These are phyloP conservation scores for Xanthorhoe designata DNA, from an alignment of 2,888 invertebrate species.

Conservation along the genomic window DNA sequence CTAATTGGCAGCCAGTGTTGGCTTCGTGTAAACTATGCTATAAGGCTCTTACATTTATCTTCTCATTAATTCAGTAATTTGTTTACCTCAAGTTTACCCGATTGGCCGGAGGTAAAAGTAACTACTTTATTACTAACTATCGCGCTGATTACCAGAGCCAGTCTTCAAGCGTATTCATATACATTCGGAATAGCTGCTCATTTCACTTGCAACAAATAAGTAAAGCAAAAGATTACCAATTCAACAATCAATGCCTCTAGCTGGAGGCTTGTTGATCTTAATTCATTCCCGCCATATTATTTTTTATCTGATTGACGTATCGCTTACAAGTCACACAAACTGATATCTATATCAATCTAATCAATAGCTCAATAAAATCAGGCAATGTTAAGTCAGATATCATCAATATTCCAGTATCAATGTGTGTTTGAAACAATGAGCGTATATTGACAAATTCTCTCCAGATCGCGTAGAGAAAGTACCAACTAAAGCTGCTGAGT, in stretches of 20 bases:
- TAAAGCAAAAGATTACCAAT: conserved; percentile 17
- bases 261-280: conserved; percentile 6
- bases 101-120: conserved; percentile 33
- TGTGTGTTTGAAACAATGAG: conserved; percentile 4
- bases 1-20: too few species aligned
- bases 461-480: conserved; percentile 61
- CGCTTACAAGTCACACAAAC: too few species aligned
- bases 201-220: conserved; percentile 32
- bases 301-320: too few species aligned
- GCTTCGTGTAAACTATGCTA: too few species aligned
- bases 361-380: not conserved
- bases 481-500: conserved; percentile 57
- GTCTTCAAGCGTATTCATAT: conserved; percentile 31
- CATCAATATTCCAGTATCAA: not conserved
- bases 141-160: conserved; percentile 10
- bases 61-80: conserved; percentile 30
- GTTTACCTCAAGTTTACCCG: conserved; percentile 36
- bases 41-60: conserved; percentile 13
- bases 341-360: too few species aligned
- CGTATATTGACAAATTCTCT: conserved; percentile 7
- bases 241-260: conserved; percentile 21
- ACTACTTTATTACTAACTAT: conserved; percentile 21
- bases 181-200: conserved; percentile 21
- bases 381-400: not conserved
- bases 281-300: not conserved